These are phyloP conservation scores for Rattus rattus DNA, from an alignment of 2,113 vertebrate genomes.

Conservation along the genomic window DNA sequence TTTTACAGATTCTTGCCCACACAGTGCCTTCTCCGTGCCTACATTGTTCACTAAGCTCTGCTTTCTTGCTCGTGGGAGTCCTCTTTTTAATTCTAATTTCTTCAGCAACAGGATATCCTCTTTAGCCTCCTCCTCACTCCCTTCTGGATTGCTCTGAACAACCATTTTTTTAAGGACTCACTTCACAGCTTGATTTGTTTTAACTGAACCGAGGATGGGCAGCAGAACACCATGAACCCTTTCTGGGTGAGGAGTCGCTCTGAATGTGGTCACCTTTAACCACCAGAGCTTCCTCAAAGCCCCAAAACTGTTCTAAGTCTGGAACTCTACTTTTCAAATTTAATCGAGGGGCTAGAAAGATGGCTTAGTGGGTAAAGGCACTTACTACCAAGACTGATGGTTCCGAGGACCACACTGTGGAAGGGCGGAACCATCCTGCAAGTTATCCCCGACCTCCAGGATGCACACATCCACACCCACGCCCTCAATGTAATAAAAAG, in stretches of 20 bases:
- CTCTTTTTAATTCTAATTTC: slow-evolving; percentile 82
- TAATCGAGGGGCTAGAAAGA: neutral
- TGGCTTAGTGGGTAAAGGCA: neutral
- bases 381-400: neutral
- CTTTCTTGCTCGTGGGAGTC: slow-evolving; percentile 81
- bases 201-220: neutral
- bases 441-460: no score
- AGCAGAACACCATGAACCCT: neutral
- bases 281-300: neutral
- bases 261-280: neutral
- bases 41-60: slow-evolving; percentile 82
- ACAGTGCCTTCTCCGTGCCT: slow-evolving; percentile 89
- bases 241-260: neutral
- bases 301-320: neutral
- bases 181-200: slow-evolving; percentile 59
- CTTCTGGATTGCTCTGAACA: slow-evolving; percentile 37
- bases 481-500: neutral
- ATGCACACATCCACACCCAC: neutral
- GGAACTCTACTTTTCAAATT: neutral
- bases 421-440: neutral
- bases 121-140: slow-evolving; percentile 46
- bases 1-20: slow-evolving; percentile 86
- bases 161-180: slow-evolving; percentile 6
- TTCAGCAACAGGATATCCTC: slow-evolving; percentile 84
- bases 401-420: neutral